Base-by-base conservation (phyloP, 2,113 vertebrate species). In the Calonectris borealis region DNA sequence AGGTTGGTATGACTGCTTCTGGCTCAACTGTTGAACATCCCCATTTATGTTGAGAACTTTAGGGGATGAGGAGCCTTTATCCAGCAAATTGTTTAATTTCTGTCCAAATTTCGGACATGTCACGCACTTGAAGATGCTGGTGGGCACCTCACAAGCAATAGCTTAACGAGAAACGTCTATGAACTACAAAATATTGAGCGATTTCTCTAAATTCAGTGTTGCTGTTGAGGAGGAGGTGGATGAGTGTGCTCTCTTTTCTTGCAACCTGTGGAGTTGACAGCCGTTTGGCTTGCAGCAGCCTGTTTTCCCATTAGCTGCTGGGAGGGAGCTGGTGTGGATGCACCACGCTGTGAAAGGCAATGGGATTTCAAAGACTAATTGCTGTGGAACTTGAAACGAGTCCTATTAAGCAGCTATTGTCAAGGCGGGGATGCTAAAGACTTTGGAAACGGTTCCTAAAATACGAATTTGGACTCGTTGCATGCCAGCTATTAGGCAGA, bases 41-140 rank as follows among this genome's bases (percentile, higher is more conserved):
- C 4, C 15, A 2, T 40, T 55, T 55, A 29, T 16, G 24, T 11
- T 24, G 46, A 36, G 61, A 44, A 6, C 19, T 34, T 36, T 8
- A 19, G 58, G 44, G 58, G 15, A 34, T 0, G 2, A 58, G 32
- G 49, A 51, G 26, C 42, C 49, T 65, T 64, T 58, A 18, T 60
- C 36, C 27, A 85, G 27, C 22, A 57, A 29, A 57, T 64, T 2
- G 7, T 64, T 62, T 48, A 4, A 27, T 11, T 61, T 80, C 19
- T 38, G 18, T 15, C 24, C 34, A 36, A 8, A 18, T n/a, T 14
- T 42, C 0, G 6, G 25, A 26, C 10, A 2, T 27, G 15, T 19
- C 7, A 7, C 1, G 4, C 18, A 3, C 55, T 40, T 29, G 42
- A 65, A 55, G 36, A 11, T 58, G 58, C 38, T 13, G 64, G 16